Evolutionary conservation across 2,888 invertebrate species (phyloP).

Genomic region (Lepidochrysops patricia): DNA sequence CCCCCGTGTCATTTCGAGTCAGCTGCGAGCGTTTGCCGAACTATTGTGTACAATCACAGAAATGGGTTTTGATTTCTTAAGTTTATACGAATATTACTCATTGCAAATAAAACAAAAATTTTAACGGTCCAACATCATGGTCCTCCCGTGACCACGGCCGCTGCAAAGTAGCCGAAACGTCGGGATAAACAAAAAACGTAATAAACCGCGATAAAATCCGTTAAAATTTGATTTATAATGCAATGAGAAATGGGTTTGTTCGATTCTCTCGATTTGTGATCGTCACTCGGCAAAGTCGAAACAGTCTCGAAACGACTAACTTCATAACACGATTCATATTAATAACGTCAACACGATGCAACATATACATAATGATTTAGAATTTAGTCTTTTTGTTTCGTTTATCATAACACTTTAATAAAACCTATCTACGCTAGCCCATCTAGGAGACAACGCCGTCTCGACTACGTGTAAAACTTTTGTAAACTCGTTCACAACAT

Average conservation of each 20-base stretch:
- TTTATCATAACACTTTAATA: constrained; percentile 62
- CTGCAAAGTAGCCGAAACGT: no score
- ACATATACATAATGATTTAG: constrained; percentile 68
- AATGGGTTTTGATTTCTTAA: no score
- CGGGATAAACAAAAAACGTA: no score
- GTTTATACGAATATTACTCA: no score
- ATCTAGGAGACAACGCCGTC: constrained; percentile 68
- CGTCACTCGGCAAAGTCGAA: neutral
- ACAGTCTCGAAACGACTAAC: constrained; percentile 23
- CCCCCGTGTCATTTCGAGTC: neutral
- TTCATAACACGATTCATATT: constrained; percentile 56
- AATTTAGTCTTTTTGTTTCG: constrained; percentile 73
- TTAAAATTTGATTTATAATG: no score
- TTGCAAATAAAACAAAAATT: no score
- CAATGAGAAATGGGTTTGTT: neutral
- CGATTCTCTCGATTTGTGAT: neutral
- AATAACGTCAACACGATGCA: constrained; percentile 64
- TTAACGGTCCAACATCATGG: no score
- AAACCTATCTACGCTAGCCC: constrained; percentile 72
- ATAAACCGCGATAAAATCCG: no score
- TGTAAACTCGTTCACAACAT: constrained; percentile 50
- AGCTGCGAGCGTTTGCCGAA: neutral
- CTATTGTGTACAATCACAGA: neutral
- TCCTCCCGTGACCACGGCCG: no score
- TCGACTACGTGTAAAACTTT: constrained; percentile 59